Evolutionary conservation across 2,797 vertebrate genomes (phyloP).

Genomic region (Acestrorhynchus altus): DNA sequence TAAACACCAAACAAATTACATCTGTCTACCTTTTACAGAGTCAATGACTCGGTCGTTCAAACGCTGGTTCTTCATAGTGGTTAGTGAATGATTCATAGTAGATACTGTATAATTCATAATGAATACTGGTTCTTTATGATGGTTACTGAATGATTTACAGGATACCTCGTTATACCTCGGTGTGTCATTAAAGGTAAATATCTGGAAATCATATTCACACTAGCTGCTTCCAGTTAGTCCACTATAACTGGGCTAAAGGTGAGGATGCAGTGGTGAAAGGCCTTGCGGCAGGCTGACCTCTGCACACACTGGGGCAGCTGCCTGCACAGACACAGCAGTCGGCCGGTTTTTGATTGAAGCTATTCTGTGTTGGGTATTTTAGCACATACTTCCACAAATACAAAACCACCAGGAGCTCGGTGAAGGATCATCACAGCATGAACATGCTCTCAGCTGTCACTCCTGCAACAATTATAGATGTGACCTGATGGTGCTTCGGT

Average conservation of each 20-base stretch:
- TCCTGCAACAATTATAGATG: too few species aligned
- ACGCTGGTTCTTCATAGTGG: too few species aligned
- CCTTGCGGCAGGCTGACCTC: slow-evolving; percentile 28
- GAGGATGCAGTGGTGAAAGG: slow-evolving; percentile 26
- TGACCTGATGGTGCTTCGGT: too few species aligned
- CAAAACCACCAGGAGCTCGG: neutral
- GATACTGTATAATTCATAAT: neutral
- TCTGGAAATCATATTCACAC: slow-evolving; percentile 8
- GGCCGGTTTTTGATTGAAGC: slow-evolving; percentile 8
- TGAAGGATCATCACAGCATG: neutral
- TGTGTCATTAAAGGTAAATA: neutral
- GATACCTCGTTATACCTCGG: neutral
- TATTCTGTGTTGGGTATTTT: neutral
- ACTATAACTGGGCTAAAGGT: slow-evolving; percentile 34
- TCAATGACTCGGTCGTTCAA: too few species aligned
- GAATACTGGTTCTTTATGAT: neutral
- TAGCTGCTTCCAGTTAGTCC: slow-evolving; percentile 30
- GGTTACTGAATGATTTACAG: neutral
- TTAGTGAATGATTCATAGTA: neutral
- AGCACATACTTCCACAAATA: neutral
- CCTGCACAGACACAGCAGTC: neutral
- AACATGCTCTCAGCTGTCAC: neutral
- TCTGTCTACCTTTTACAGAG: too few species aligned
- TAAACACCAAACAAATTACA: too few species aligned
- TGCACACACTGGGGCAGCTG: slow-evolving; percentile 23